Evolutionary conservation across 2,113 vertebrate genomes (phyloP), one percentile per base, ranked within the genome.

Genomic region (Eretmodus cyanostictus): DNA sequence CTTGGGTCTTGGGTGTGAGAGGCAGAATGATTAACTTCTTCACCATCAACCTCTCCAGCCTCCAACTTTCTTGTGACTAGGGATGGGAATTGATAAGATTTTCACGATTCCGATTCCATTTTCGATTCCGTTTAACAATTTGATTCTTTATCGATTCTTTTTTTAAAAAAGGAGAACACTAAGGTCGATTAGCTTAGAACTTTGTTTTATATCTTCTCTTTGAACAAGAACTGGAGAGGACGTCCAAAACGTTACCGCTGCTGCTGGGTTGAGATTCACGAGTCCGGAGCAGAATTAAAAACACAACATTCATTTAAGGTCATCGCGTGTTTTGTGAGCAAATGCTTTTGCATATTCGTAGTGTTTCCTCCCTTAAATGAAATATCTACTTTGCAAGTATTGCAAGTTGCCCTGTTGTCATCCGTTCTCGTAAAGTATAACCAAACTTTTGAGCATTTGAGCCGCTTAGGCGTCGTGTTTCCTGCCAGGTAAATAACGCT

Each of bases 391-490:
- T n/a, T 11, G 19, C 0, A 51, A 51, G 49, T 51, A 22, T 53
- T 22, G 51, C 9, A 53, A 22, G 19, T 53, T 53, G 3, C 19
- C 51, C 19, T 22, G 9, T 53, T 22, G 19, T 53, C 19, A 11
- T 53, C 51, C 3, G 1, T 53, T 53, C 19, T 53, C 19, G 2
- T 53, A 22, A 53, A 53, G 19, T 53, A 53, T 4, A 4, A 53
- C 0, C 51, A 6, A 22, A 53, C 51, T 22, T 53, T 53, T 22
- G 9, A 22, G n/a, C 3, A 1, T 54, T 54, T 0, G n/a, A 53
- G 51, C n/a, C 0, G 19, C 51, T 22, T 11, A 22, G 5, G 19
- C 2, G 2, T n/a, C 0, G 1, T 22, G 51, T 54, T 54, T 11
- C n/a, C 9, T 53, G 9, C 49, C 49, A 53, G 19, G 3, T n/a